Evolutionary conservation across 2,113 vertebrate genomes (phyloP).

Genomic region (Cromileptes altivelis): DNA sequence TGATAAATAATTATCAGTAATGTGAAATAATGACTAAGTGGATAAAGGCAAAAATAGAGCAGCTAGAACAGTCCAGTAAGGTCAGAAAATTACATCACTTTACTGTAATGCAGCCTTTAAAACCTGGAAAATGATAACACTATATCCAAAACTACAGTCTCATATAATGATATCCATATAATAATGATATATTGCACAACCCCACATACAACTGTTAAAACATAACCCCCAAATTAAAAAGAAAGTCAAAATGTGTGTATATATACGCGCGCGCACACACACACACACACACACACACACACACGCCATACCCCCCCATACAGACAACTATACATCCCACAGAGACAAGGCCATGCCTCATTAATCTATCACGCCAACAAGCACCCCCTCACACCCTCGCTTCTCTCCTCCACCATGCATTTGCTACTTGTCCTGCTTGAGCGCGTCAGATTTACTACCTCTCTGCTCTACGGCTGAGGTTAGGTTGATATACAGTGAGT

Average conservation of each 20-base stretch:
- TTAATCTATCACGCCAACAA: slow-evolving; percentile 80
- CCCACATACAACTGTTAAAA: background rate
- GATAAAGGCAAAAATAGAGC: no score
- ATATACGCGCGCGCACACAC: slow-evolving; percentile 18
- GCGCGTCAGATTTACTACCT: slow-evolving; percentile 67
- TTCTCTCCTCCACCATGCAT: slow-evolving; percentile 42
- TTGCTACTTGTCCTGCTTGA: slow-evolving; percentile 66
- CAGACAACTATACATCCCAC: slow-evolving; percentile 49
- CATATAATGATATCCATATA: no score
- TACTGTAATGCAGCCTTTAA: no score
- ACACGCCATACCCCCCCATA: background rate
- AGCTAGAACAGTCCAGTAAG: no score
- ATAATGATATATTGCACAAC: no score
- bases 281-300: slow-evolving; percentile 18
- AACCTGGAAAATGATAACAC: no score
- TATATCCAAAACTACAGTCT: no score
- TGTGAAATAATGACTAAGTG: no score
- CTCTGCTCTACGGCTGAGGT: slow-evolving; percentile 44
- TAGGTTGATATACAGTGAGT: slow-evolving; percentile 67
- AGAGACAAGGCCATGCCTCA: slow-evolving; percentile 78
- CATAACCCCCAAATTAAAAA: background rate
- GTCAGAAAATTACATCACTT: no score
- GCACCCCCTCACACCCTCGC: slow-evolving; percentile 37
- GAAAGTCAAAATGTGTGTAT: background rate
- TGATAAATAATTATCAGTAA: no score